phyloP scores from a whole-genome alignment of 2,888 invertebrate genomes.

The Blomia tropicalis region DNA sequence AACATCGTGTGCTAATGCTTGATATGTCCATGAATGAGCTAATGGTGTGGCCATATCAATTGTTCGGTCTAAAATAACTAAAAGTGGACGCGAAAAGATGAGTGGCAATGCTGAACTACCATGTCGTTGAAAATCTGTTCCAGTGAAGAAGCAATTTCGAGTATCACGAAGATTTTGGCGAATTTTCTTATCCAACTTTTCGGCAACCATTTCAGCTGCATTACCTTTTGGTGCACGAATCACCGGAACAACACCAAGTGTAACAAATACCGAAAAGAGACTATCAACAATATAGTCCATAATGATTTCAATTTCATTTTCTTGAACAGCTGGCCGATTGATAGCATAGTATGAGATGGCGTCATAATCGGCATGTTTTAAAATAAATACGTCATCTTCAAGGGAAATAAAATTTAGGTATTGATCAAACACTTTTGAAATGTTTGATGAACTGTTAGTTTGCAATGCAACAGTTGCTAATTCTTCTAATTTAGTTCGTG shows the following conservation, averaged over 20 bases:
- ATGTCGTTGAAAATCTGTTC: conserved; percentile 16
- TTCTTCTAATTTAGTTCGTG: conserved; percentile 81
- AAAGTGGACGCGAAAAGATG: conserved; percentile 75
- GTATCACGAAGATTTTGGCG: conserved; percentile 91
- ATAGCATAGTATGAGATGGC: conserved; percentile 84
- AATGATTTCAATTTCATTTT: conserved; percentile 81
- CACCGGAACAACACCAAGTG: conserved; percentile 70
- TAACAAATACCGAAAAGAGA: conserved; percentile 92
- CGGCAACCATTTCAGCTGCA: conserved; percentile 95
- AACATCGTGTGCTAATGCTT: conserved; percentile 91
- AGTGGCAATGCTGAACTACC: conserved; percentile 17
- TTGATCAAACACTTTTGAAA: conserved; percentile 92
- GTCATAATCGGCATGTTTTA: conserved; percentile 82
- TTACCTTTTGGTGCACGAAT: conserved; percentile 82
- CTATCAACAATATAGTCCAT: conserved; percentile 90
- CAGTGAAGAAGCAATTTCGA: conserved; percentile 70
- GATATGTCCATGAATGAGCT: conserved; percentile 99
- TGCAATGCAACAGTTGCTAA: conserved; percentile 80
- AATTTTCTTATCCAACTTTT: conserved; percentile 87
- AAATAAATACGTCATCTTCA: conserved; percentile 89
- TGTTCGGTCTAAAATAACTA: conserved; percentile 80
- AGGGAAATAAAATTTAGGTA: conserved; percentile 94
- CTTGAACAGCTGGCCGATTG: conserved; percentile 80
- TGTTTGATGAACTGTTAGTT: conserved; percentile 71
- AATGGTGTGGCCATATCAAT: conserved; percentile 92